These are phyloP conservation scores for Podarcis cretensis DNA, from an alignment of 2,113 vertebrate species.

Conservation along the genomic window DNA sequence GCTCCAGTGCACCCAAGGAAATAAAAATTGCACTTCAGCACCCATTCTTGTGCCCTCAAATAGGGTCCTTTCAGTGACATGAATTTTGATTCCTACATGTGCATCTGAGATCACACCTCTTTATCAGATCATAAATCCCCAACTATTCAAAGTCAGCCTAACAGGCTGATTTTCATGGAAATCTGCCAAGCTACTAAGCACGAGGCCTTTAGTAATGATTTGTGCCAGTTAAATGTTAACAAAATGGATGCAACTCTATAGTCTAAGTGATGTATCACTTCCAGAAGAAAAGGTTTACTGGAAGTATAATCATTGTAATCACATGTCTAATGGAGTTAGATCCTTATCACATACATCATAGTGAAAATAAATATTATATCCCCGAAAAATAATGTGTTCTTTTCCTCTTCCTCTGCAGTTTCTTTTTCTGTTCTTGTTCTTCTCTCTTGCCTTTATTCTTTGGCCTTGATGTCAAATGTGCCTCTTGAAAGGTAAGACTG, in stretches of 20 bases:
- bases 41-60: background rate
- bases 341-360: conserved; percentile 1
- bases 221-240: background rate
- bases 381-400: conserved; percentile 23
- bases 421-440: conserved; percentile 99
- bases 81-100: background rate
- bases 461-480: conserved; percentile 97
- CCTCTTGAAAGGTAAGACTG: conserved; percentile 92
- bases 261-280: background rate
- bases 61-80: background rate
- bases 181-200: background rate
- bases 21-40: background rate
- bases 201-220: background rate
- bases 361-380: conserved; percentile 42
- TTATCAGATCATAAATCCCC: background rate
- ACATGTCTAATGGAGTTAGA: conserved; percentile 1
- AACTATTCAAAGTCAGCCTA: background rate
- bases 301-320: conserved; percentile 12
- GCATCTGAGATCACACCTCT: background rate
- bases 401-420: conserved; percentile 87
- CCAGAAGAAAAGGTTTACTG: background rate
- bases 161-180: too few relatives aligned
- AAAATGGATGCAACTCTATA: background rate
- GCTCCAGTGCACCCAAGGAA: background rate
- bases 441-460: conserved; percentile 99